Evolutionary conservation across 2,113 vertebrate genomes (phyloP).

Genomic region (Nannospalax galili): DNA sequence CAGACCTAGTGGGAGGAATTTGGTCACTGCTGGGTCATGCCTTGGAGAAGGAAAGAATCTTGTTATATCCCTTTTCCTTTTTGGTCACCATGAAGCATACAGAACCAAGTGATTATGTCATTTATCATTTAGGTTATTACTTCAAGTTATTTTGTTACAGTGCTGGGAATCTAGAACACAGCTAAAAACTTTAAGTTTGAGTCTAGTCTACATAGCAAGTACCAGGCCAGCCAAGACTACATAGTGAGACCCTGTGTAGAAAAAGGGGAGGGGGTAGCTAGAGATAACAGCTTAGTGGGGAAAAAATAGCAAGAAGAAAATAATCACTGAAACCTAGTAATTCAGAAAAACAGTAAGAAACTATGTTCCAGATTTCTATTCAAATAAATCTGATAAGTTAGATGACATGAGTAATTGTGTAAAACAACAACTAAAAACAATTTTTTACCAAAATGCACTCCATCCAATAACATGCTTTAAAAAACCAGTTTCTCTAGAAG

Average conservation of each 20-base stretch:
- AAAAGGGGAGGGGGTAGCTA: not conserved
- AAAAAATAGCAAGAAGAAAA: too few relatives aligned
- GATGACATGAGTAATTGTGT: slow-evolving; percentile 4
- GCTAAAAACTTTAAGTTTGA: too few relatives aligned
- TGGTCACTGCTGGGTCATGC: not conserved
- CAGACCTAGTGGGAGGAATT: not conserved
- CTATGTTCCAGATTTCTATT: slow-evolving; percentile 13
- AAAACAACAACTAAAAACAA: not conserved
- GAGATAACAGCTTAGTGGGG: too few relatives aligned
- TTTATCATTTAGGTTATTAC: not conserved
- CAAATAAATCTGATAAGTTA: slow-evolving; percentile 44
- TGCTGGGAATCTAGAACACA: not conserved
- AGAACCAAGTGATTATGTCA: not conserved
- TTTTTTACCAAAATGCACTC: not conserved
- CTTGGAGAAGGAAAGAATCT: not conserved
- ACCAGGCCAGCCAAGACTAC: too few relatives aligned
- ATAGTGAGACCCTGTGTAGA: too few relatives aligned
- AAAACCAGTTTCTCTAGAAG: slow-evolving; percentile 17
- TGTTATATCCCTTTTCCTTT: not conserved
- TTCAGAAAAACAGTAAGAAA: not conserved
- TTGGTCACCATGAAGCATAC: not conserved
- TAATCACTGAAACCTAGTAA: not conserved
- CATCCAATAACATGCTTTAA: slow-evolving; percentile 18
- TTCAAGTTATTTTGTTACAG: not conserved
- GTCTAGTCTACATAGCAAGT: too few relatives aligned